Evolutionary conservation across 2,797 vertebrate species (phyloP), one percentile per base, ranked within the genome.

Genomic region (Mormyrops boulengeri): DNA sequence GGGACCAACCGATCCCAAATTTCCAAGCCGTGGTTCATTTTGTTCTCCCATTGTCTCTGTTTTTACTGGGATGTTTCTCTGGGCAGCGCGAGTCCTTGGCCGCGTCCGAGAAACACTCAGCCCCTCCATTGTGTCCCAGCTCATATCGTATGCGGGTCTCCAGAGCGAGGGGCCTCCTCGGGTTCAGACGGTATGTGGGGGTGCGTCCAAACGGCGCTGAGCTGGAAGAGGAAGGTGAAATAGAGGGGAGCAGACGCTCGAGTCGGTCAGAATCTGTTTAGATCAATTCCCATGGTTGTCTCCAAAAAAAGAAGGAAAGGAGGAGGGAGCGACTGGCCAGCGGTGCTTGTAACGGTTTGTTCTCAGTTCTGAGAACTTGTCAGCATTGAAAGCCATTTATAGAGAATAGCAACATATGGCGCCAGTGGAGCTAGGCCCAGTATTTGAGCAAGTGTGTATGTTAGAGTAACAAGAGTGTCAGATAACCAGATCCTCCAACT

Each of bases 61-160:
- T 88, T 88, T 89, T 82, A 89, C 49, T 41, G 34, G 50, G 50
- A 80, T 41, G 49, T 44, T 52, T 57, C 73, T 38, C 47, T 34
- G 26, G 49, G 30, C 69, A 7, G 62, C 26, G 5, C 57, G 69
- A 22, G 62, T 88, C 44, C 6, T 88, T 26, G 50, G 47, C 66
- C 7, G 5, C 44, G 12, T 69, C 47, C 19, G 88, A 19, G 34
- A 11, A 47, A 62, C 38, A 17, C 62, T 88, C 60, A 77, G 44
- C 88, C 60, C n/a, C 88, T 73, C 49, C 41, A 66, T 89, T 88
- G 89, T 88, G 89, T 88, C 90, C 91, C 88, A 88, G 57, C 90
- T 93, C 90, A 91, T 91, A 89, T 91, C 26, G 66, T 92, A 92
- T 92, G 91, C 93, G 90, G 92, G 90, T 88, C 91, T 92, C 90